Evolutionary conservation across 92 coral and sea anemone genomes (phyloP).

Genomic region (Epizoanthus scotinus): DNA sequence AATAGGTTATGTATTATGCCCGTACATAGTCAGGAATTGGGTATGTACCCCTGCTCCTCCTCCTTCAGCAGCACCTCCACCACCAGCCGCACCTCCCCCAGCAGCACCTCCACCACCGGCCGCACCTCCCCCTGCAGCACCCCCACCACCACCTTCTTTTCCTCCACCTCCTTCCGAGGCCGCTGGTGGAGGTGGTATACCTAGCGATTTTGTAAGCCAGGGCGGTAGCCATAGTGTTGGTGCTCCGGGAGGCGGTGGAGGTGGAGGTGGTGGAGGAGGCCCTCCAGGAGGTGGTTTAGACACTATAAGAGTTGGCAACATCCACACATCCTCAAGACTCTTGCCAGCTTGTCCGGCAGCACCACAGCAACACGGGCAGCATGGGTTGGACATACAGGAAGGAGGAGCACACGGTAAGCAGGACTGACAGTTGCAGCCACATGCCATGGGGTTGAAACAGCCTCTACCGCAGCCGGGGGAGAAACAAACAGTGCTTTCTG

Average conservation of each 20-base stretch:
- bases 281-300: slow-evolving; percentile 61
- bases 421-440: slow-evolving; percentile 60
- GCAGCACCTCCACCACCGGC: slow-evolving; percentile 24
- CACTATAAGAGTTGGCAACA: slow-evolving; percentile 76
- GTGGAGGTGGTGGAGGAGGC: slow-evolving; percentile 45
- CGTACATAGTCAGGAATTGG: too few species aligned
- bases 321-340: slow-evolving; percentile 78
- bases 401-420: slow-evolving; percentile 74
- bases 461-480: slow-evolving; percentile 51
- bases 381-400: slow-evolving; percentile 73
- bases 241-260: slow-evolving; percentile 55
- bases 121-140: slow-evolving; percentile 19
- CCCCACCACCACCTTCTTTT: not conserved
- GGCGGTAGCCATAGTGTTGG: slow-evolving; percentile 74
- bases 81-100: slow-evolving; percentile 43
- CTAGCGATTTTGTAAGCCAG: slow-evolving; percentile 74
- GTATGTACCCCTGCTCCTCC: slow-evolving; percentile 27
- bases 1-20: too few species aligned
- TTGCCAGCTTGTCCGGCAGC: slow-evolving; percentile 61
- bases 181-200: slow-evolving; percentile 65
- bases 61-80: slow-evolving; percentile 24
- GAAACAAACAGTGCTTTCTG: slow-evolving; percentile 33
- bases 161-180: not conserved
- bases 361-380: slow-evolving; percentile 84
- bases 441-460: slow-evolving; percentile 53